Conservation (phyloP, 2,888 invertebrate genomes). For the Tachina lurida region DNA sequence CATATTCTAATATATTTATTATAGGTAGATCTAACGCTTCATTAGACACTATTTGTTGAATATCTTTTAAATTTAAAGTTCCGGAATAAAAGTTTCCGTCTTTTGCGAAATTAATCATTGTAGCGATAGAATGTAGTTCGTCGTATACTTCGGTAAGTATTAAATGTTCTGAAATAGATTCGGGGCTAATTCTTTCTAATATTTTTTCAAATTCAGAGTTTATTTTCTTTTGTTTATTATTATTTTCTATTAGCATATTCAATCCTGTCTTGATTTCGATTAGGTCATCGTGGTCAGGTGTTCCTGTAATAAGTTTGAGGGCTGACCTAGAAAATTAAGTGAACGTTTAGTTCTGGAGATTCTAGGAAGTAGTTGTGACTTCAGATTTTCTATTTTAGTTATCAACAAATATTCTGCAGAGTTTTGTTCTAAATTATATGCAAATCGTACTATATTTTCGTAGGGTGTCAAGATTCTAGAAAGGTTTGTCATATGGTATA, state of each 20-base stretch:
- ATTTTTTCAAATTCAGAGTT: slow-evolving; percentile 20
- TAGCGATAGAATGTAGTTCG: slow-evolving; percentile 19
- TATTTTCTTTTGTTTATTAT: background rate
- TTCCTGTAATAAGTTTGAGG: slow-evolving; percentile 24
- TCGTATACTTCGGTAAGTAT: slow-evolving; percentile 29
- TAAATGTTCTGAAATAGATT: slow-evolving; percentile 17
- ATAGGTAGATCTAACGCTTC: too few species aligned
- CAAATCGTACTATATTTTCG: slow-evolving; percentile 7
- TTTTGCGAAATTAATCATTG: slow-evolving; percentile 22
- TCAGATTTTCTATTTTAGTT: slow-evolving; percentile 3
- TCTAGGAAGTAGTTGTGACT: slow-evolving; percentile 16
- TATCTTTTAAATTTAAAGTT: too few species aligned
- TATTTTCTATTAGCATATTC: slow-evolving; percentile 17
- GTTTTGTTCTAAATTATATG: slow-evolving; percentile 15
- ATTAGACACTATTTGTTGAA: too few species aligned
- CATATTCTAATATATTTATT: too few species aligned
- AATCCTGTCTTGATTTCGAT: slow-evolving; percentile 23
- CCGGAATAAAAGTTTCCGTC: background rate
- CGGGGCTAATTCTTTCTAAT: slow-evolving; percentile 5
- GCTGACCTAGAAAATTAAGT: slow-evolving; percentile 19
- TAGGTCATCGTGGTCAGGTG: slow-evolving; percentile 18
- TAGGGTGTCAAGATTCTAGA: slow-evolving; percentile 19
- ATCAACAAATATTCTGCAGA: background rate
- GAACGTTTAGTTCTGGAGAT: slow-evolving; percentile 26
- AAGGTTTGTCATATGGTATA: slow-evolving; percentile 13